These are phyloP conservation scores for Falcunculus frontatus DNA, from an alignment of 2,113 vertebrate genomes.

Conservation along the genomic window DNA sequence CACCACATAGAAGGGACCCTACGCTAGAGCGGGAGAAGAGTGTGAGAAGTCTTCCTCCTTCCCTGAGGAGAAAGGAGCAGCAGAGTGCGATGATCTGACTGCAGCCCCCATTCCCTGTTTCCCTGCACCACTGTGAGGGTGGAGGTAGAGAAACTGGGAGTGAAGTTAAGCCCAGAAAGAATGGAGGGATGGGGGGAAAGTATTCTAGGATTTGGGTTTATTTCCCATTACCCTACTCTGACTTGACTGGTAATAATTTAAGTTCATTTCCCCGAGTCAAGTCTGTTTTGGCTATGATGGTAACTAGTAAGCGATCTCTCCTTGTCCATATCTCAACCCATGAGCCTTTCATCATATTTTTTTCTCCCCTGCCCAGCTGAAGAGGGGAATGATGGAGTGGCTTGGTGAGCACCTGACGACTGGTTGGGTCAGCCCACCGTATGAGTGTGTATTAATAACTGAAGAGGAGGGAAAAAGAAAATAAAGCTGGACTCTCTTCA, in stretches of 20 bases:
- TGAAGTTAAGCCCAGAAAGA: neutral
- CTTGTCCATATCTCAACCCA: neutral
- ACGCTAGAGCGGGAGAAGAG: rapidly evolving
- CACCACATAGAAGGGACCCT: neutral
- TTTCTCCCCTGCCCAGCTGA: neutral
- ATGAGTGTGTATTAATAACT: neutral
- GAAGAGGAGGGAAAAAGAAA: neutral
- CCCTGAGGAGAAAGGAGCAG: neutral
- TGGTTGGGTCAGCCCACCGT: neutral
- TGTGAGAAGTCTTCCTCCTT: neutral
- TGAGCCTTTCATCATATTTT: neutral
- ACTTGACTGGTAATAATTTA: neutral
- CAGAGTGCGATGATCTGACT: neutral
- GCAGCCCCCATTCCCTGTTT: neutral
- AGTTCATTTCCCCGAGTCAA: neutral
- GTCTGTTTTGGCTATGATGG: neutral
- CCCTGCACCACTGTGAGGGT: neutral
- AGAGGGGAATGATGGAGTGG: neutral
- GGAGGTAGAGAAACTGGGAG: neutral
- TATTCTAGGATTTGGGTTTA: neutral
- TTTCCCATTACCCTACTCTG: neutral
- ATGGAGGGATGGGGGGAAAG: rapidly evolving
- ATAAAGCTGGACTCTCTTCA: neutral
- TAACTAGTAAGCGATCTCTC: neutral
- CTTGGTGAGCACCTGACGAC: neutral